phyloP scores from a whole-genome alignment of 2,888 invertebrate species.

The Drosophila paramelanica region DNA sequence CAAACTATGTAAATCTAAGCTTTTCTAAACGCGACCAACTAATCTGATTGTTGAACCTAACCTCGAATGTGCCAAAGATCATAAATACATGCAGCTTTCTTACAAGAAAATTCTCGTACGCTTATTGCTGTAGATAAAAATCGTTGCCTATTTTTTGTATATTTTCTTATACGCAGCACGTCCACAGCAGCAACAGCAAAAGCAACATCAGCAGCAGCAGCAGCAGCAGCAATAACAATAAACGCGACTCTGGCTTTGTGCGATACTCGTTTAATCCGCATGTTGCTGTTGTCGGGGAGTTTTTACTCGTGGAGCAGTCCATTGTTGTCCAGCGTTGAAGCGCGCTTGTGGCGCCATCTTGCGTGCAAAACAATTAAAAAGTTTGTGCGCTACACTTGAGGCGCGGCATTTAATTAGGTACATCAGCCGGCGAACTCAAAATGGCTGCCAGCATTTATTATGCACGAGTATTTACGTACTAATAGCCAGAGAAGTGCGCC shows the following conservation, averaged over 20 bases:
- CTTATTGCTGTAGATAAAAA: constrained; percentile 1
- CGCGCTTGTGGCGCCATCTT: constrained; percentile 69
- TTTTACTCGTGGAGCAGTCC: constrained; percentile 24
- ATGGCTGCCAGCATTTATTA: constrained; percentile 62
- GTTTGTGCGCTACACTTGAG: constrained; percentile 68
- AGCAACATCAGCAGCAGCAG: not conserved
- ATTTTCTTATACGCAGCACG: constrained; percentile 11
- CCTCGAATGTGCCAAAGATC: not conserved
- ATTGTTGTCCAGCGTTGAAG: constrained; percentile 46
- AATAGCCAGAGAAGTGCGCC: constrained; percentile 69
- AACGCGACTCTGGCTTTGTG: constrained; percentile 38
- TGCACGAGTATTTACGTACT: constrained; percentile 65
- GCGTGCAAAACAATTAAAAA: constrained; percentile 76
- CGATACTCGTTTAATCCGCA: constrained; percentile 36
- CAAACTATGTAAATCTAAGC: too few relatives aligned
- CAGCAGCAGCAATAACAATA: constrained; percentile 44
- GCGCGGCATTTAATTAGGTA: constrained; percentile 71
- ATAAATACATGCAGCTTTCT: not conserved
- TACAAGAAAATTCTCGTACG: not conserved
- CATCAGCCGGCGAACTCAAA: constrained; percentile 41
- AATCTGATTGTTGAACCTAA: constrained; percentile 1
- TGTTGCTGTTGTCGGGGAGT: constrained; percentile 7
- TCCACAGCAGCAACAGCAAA: constrained; percentile 12
- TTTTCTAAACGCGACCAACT: not conserved
- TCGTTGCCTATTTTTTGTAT: constrained; percentile 20